phyloP scores from a whole-genome alignment of 2,797 vertebrate genomes.

The Sebastes nivosus region DNA sequence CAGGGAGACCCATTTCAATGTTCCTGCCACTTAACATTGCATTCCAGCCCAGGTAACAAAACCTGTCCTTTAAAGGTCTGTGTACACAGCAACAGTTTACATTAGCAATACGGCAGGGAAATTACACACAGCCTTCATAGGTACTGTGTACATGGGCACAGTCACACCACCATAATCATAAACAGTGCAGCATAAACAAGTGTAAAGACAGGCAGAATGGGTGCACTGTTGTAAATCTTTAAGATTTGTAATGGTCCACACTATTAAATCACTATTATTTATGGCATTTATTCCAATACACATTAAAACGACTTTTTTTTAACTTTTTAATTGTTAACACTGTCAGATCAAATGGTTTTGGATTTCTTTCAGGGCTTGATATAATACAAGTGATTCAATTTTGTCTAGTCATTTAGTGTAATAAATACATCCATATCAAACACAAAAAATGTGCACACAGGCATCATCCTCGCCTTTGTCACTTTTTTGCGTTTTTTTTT shows the following conservation, averaged over 20 bases:
- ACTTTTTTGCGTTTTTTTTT: background rate
- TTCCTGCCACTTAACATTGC: background rate
- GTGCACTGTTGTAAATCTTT: background rate
- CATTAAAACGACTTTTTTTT: background rate
- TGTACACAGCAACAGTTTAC: conserved; percentile 25
- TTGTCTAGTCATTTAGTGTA: background rate
- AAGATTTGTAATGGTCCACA: background rate
- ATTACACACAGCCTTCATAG: background rate
- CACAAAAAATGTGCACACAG: background rate
- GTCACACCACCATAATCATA: background rate
- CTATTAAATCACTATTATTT: background rate
- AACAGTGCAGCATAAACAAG: background rate
- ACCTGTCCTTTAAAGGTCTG: background rate
- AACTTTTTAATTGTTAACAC: background rate
- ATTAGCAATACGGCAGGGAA: conserved; percentile 16
- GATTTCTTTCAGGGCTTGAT: background rate
- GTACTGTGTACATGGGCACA: background rate
- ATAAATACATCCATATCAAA: background rate
- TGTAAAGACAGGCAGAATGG: background rate
- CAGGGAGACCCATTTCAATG: background rate
- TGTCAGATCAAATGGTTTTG: background rate
- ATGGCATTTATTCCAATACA: background rate
- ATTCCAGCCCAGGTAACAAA: background rate
- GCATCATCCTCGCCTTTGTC: background rate
- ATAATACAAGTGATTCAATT: background rate